Base-by-base conservation (phyloP, 2,888 invertebrate species). In the Tromatobia lineatoria region DNA sequence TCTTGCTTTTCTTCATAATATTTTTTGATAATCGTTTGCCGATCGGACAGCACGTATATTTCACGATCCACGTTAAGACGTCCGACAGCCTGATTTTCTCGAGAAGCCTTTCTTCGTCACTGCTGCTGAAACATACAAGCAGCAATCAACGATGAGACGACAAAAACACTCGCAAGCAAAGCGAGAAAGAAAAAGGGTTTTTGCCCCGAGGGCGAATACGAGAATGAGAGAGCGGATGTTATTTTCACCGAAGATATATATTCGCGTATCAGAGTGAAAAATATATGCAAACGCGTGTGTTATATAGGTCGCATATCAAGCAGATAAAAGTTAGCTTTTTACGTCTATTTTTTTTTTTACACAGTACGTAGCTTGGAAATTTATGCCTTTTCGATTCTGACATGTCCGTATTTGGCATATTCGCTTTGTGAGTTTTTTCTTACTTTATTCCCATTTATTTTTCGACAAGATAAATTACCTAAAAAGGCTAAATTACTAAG, bases 21-120 rank as follows among this genome's bases (percentile, higher is more conserved):
- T 45, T 74, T 82, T 82, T 82, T 82, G 82, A 78, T 74, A 64
- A 77, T 82, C 74, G 69, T 23, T 67, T 20, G 42, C 18, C 64
- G 42, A 45, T 66, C 42, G 7, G 13, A 42, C 42, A 20, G 29
- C 13, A 13, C 20, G 64, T 45, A 45, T 64, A 59, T 66, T 66
- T 66, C 23, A 67, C 67, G 66, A 66, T 45, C 25, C 6, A 66
- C 38, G 66, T 23, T 23, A 10, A 38, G 25, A 15, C 1, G 15
- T 23, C 25, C 47, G 8, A n/a, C 64, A 42, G 20, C 38, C 64
- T 42, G 42, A 10, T 64, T 64, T 38, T 34, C 18, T 61, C 34
- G n/a, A 3, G 25, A 67, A 45, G 47, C 47, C 25, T 8, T 47
- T 23, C 47, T 25, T 2, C 45, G 11, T 42, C 45, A 18, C 6